These are phyloP conservation scores for Hymenopus coronatus DNA, from an alignment of 2,888 invertebrate genomes.

Conservation along the genomic window DNA sequence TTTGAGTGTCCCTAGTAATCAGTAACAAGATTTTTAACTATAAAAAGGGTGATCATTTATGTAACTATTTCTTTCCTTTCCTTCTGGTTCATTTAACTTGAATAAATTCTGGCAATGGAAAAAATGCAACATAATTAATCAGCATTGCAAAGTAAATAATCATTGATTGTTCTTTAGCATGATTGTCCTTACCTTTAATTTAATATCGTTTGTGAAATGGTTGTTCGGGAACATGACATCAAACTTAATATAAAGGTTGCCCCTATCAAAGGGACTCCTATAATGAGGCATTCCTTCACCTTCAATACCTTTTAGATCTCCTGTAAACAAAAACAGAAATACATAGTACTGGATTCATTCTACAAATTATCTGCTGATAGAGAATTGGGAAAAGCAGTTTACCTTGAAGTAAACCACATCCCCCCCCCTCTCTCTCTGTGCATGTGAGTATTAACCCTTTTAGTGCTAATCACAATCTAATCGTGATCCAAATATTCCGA, in stretches of 20 bases:
- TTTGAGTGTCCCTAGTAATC: no score
- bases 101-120: background rate
- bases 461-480: no score
- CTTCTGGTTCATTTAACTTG: background rate
- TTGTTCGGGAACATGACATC: slow-evolving; percentile 80
- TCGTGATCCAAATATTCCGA: no score
- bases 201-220: slow-evolving; percentile 69
- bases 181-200: slow-evolving; percentile 47
- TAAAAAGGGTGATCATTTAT: no score
- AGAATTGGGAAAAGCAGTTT: no score
- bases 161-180: no score
- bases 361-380: background rate
- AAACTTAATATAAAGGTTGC: slow-evolving; percentile 84
- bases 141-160: no score
- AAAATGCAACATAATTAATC: no score
- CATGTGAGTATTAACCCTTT: no score
- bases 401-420: no score
- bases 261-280: slow-evolving; percentile 81
- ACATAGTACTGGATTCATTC: background rate
- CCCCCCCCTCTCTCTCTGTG: no score
- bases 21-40: no score
- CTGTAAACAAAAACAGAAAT: slow-evolving; percentile 40
- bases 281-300: slow-evolving; percentile 90
- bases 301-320: slow-evolving; percentile 70
- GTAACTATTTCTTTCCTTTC: background rate